Conservation (phyloP, 37 sponge, comb jelly and placozoan species). For the Axinella damicornis region DNA sequence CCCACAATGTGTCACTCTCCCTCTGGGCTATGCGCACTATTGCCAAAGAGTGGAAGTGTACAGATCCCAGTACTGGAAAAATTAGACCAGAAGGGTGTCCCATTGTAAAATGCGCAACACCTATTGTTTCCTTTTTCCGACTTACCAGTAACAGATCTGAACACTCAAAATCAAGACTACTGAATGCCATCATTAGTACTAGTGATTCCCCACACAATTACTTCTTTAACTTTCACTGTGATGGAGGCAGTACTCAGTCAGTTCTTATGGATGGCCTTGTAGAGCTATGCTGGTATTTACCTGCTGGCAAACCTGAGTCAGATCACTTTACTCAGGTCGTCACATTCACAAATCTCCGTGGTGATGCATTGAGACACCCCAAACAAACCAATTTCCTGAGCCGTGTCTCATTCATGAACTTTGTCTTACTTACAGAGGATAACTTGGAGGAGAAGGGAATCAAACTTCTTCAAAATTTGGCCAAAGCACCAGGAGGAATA, state of each 20-base stretch:
- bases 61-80: neutral
- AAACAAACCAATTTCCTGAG: slow-evolving; percentile 38
- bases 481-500: slow-evolving; percentile 11
- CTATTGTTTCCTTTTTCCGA: slow-evolving; percentile 47
- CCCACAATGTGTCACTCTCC: neutral
- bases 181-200: slow-evolving; percentile 32
- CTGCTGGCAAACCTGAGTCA: neutral
- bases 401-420: slow-evolving; percentile 9
- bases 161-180: slow-evolving; percentile 42
- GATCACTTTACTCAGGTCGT: no score
- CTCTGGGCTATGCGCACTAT: slow-evolving; percentile 38
- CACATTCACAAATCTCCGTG: slow-evolving; percentile 40
- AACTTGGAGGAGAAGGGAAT: neutral
- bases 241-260: slow-evolving; percentile 8
- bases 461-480: neutral
- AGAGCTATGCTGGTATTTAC: slow-evolving; percentile 45
- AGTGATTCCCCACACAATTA: slow-evolving; percentile 2
- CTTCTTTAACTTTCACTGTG: slow-evolving; percentile 46
- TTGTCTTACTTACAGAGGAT: slow-evolving; percentile 7
- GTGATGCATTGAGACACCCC: slow-evolving; percentile 11
- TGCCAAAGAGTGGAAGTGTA: slow-evolving; percentile 43
- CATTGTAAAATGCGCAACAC: slow-evolving; percentile 17
- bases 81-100: neutral
- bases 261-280: slow-evolving; percentile 24
- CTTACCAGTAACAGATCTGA: slow-evolving; percentile 21